These are phyloP conservation scores for Plusia festucae DNA, from an alignment of 2,888 invertebrate species.

Conservation along the genomic window DNA sequence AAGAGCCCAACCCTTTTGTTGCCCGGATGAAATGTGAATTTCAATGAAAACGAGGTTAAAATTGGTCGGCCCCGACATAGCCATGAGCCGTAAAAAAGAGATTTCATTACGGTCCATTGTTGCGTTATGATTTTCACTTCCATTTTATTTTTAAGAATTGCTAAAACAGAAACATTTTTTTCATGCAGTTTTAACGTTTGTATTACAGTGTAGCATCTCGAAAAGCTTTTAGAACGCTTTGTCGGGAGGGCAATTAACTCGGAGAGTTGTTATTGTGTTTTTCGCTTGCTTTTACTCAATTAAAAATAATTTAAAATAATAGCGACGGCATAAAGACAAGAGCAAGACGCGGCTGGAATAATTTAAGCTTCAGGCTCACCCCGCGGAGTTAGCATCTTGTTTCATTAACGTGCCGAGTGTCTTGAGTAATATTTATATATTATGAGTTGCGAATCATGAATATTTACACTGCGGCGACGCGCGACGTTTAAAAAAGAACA, in stretches of 20 bases:
- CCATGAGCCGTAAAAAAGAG: slow-evolving; percentile 70
- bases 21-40: slow-evolving; percentile 83
- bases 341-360: slow-evolving; percentile 76
- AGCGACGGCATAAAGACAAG: slow-evolving; percentile 76
- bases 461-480: slow-evolving; percentile 74
- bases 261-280: slow-evolving; percentile 78
- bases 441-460: slow-evolving; percentile 81
- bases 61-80: slow-evolving; percentile 78
- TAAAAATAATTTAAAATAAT: slow-evolving; percentile 88
- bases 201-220: slow-evolving; percentile 70
- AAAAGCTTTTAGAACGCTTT: slow-evolving; percentile 75
- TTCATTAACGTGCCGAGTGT: slow-evolving; percentile 80
- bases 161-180: slow-evolving; percentile 73
- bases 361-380: slow-evolving; percentile 76
- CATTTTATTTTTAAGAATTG: slow-evolving; percentile 79
- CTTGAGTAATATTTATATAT: slow-evolving; percentile 79
- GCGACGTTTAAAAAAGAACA: slow-evolving; percentile 65
- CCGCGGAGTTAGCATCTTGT: slow-evolving; percentile 83
- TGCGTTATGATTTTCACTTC: slow-evolving; percentile 82
- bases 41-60: slow-evolving; percentile 85
- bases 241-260: slow-evolving; percentile 79
- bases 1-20: slow-evolving; percentile 83
- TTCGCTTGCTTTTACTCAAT: slow-evolving; percentile 84
- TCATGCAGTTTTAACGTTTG: slow-evolving; percentile 73
- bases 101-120: slow-evolving; percentile 83